Base-by-base conservation (phyloP, 2,113 vertebrate genomes). In the Mirza zaza region DNA sequence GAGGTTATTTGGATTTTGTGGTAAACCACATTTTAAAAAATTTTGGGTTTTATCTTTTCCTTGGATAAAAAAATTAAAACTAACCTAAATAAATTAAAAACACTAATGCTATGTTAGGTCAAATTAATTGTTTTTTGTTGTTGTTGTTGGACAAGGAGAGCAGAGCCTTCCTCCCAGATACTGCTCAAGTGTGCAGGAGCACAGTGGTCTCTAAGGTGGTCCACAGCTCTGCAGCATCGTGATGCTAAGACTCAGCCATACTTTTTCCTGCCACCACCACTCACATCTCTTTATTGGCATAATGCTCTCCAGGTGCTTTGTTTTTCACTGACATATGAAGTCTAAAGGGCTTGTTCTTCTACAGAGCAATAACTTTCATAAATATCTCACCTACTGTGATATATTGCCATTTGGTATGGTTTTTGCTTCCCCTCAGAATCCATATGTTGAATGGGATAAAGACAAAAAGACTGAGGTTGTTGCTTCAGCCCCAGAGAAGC, bases 1-100 rank as follows among this genome's bases (percentile, higher is more conserved):
- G 32, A 83, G 42, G 81, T 81, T 87, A 83, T 70, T 88, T 85
- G 65, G 42, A 12, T 14, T 82, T 67, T 75, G 36, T 52, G 39
- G 59, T 87, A 65, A 87, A 63, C 13, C 45, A 65, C 21, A 67
- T 82, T 93, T 90, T 82, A 17, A 96, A 91, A 79, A 39, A 93
- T 71, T 85, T 89, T 45, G 2, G 9, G 2, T 34, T 96, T 52
- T 36, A 48, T 90, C 18, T 90, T 52, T 80, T 67, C 20, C 39
- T 77, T 18, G 20, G 11, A 71, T 97, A 8, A 80, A 92, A 92
- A 85, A 52, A 9, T 15, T 75, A 34, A 29, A 79, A 18, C 20
- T 71, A 21, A 9, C 8, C 55, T 39, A 85, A 91, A 83, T 34
- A 50, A 65, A 68, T 34, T 76, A 9, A 1, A 71, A 76, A 42